A percentile compares a stretch with the other conserved stretches of the same genome.
phyloP scores from a whole-genome alignment of 2,888 invertebrate genomes.

The Nomada hirtipes region DNA sequence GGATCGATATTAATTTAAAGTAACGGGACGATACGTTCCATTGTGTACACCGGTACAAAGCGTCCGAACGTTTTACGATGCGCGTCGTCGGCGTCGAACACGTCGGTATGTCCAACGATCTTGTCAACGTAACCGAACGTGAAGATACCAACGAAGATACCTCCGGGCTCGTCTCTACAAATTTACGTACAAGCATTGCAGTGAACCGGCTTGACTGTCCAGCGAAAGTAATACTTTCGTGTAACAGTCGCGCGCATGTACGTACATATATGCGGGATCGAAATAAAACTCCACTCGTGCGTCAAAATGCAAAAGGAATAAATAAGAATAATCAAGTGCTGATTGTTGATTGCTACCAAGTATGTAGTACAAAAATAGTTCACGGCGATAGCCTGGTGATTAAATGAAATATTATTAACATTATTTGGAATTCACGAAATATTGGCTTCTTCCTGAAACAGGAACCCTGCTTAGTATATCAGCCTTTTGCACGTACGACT shows the following conservation, averaged over 20 bases:
- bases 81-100: constrained; percentile 23
- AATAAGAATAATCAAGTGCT: too few relatives aligned
- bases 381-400: too few relatives aligned
- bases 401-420: too few relatives aligned
- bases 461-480: too few relatives aligned
- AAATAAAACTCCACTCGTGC: too few relatives aligned
- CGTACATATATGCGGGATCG: not conserved
- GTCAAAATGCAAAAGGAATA: too few relatives aligned
- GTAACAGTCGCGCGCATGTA: not conserved
- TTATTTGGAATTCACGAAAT: too few relatives aligned
- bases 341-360: too few relatives aligned
- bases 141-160: not conserved
- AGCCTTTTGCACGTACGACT: too few relatives aligned
- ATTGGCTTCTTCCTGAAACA: too few relatives aligned
- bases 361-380: too few relatives aligned
- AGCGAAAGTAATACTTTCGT: constrained; percentile 22
- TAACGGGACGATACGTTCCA: constrained; percentile 57
- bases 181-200: not conserved
- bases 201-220: not conserved
- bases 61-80: constrained; percentile 35
- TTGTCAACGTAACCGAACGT: not conserved
- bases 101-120: constrained; percentile 33
- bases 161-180: not conserved
- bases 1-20: constrained; percentile 64
- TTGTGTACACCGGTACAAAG: constrained; percentile 38